These are phyloP conservation scores for Sebastes minor DNA, from an alignment of 2,797 vertebrate species.

Conservation along the genomic window DNA sequence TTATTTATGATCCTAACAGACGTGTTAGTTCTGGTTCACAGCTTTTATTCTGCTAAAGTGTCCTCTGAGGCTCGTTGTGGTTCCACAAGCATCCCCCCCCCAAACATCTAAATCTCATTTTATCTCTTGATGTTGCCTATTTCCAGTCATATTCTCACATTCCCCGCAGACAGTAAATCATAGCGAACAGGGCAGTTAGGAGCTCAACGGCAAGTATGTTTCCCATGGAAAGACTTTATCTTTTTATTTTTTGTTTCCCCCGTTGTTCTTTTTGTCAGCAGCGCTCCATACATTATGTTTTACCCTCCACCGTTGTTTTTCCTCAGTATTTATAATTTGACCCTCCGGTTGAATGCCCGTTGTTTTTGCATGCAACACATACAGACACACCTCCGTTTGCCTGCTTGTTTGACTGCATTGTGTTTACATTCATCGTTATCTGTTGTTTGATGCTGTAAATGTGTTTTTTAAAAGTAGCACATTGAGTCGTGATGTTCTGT, in stretches of 20 bases:
- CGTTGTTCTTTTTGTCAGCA: conserved; percentile 47
- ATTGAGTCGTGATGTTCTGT: neutral
- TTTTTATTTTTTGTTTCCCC: neutral
- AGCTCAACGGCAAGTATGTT: conserved; percentile 62
- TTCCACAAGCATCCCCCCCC: neutral
- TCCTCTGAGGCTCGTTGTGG: conserved; percentile 5
- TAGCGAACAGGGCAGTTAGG: conserved; percentile 52
- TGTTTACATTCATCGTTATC: neutral
- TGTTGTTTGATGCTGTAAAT: neutral
- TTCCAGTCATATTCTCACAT: conserved; percentile 50
- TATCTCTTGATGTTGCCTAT: conserved; percentile 31
- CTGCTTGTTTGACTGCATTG: conserved; percentile 12
- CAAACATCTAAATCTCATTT: conserved; percentile 26
- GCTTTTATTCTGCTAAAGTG: neutral
- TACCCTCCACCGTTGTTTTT: conserved; percentile 24
- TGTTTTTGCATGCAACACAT: conserved; percentile 53
- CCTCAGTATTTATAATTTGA: conserved; percentile 31
- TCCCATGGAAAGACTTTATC: conserved; percentile 9
- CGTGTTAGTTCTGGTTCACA: neutral
- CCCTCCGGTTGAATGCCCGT: conserved; percentile 11
- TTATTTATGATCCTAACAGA: neutral
- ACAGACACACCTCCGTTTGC: conserved; percentile 21
- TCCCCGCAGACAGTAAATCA: conserved; percentile 51
- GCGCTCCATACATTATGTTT: conserved; percentile 37
- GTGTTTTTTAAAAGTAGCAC: neutral